Evolutionary conservation across 2,797 vertebrate species (phyloP), one percentile per base, ranked within the genome.

Genomic region (Argyrosomus regius): DNA sequence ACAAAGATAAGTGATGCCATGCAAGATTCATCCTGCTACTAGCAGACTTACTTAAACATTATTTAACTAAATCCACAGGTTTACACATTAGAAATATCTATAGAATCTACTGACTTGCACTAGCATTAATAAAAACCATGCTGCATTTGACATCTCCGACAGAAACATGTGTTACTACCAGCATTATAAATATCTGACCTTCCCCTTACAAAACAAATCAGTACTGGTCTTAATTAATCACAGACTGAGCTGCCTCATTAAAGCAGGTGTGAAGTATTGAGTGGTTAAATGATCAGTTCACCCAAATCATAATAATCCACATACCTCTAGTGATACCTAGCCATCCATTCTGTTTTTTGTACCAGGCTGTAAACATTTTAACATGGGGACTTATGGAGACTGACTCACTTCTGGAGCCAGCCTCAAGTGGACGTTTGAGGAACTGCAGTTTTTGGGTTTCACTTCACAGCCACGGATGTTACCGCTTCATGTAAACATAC

Each of bases 221-320:
- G 26, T 67, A 50, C 53, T 26, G 5, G 1, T 52, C 13, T 48
- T 2, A 20, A 8, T 70, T 39, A 39, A 39, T 39, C 35, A 0
- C 35, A 9, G 8, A 39, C 8, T 39, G 35, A 83, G 69, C 78
- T 79, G 65, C 56, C 59, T 22, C 0, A 35, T 57, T 9, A 35
- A 2, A 52, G 26, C 20, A 13, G 12, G 9, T 66, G 20, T 43
- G 6, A 76, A 26, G 46, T 2, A 43, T 14, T 22, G n/a, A 77
- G 11, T 16, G 9, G 10, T 60, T 28, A 73, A 82, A 57, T 45
- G n/a, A 14, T 48, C 60, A 64, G 18, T 64, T 75, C 45, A 31
- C 43, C 28, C 31, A 54, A 60, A 69, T 50, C 24, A 52, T 22
- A 2, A 52, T 41, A 20, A 31, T 14, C 10, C 26, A 52, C 0